Percentiles rank a stretch among this genome's conserved stretches.
phyloP scores from a whole-genome alignment of 2,888 invertebrate species.

The Pteria penguin region DNA sequence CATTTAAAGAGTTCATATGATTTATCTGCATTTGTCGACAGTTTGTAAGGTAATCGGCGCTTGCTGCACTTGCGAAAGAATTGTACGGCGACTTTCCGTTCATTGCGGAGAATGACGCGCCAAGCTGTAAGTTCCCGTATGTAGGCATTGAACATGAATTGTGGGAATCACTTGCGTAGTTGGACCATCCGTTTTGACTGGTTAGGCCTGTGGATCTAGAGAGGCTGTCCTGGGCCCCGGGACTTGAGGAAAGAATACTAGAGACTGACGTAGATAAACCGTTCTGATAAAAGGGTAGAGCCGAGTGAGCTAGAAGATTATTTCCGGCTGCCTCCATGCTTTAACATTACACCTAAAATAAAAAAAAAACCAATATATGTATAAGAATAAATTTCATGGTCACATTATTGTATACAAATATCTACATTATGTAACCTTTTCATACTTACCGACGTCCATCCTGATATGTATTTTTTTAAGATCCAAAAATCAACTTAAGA shows the following conservation, averaged over 20 bases:
- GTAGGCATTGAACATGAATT: conserved; percentile 75
- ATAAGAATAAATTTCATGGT: no score
- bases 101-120: conserved; percentile 69
- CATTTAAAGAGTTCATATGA: conserved; percentile 71
- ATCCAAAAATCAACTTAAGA: no score
- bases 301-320: conserved; percentile 71
- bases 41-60: conserved; percentile 72
- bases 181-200: conserved; percentile 72
- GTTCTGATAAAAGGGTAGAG: conserved; percentile 67
- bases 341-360: conserved; percentile 66
- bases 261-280: conserved; percentile 65
- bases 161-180: conserved; percentile 70
- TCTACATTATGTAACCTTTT: no score
- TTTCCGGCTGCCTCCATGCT: conserved; percentile 72
- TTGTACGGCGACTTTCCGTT: conserved; percentile 71
- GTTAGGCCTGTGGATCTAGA: conserved; percentile 64
- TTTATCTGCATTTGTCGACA: conserved; percentile 74
- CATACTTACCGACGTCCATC: no score
- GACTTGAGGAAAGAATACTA: conserved; percentile 66
- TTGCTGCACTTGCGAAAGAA: conserved; percentile 66
- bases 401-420: no score
- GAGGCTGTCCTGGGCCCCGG: conserved; percentile 66
- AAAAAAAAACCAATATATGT: no score
- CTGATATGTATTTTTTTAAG: no score
- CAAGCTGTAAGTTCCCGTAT: conserved; percentile 71